A percentile compares a stretch with the other conserved stretches of the same genome.
These are phyloP conservation scores for Atrina japonica DNA, from an alignment of 2,888 invertebrate genomes.

Conservation along the genomic window DNA sequence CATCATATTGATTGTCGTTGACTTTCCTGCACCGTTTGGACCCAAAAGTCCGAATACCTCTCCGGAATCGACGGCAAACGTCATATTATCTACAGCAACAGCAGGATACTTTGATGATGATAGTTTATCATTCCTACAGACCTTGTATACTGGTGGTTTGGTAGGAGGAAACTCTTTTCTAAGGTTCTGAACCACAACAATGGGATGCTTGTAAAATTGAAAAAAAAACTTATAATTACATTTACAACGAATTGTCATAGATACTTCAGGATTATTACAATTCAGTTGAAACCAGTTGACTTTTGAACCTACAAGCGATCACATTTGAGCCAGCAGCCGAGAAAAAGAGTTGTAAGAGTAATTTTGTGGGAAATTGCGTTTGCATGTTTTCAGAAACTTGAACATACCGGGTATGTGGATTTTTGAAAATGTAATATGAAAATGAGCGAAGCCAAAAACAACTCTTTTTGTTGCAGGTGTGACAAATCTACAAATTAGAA, in stretches of 20 bases:
- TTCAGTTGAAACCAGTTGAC: too few relatives aligned
- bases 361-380: too few relatives aligned
- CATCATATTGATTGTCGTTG: slow-evolving; percentile 92
- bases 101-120: slow-evolving; percentile 81
- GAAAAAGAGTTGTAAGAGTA: too few relatives aligned
- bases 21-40: slow-evolving; percentile 94
- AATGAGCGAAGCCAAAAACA: too few relatives aligned
- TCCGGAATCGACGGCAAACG: slow-evolving; percentile 89
- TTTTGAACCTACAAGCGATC: too few relatives aligned
- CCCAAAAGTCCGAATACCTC: slow-evolving; percentile 92
- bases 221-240: neutral
- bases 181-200: slow-evolving; percentile 79
- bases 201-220: slow-evolving; percentile 51
- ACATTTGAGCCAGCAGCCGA: too few relatives aligned
- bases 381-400: too few relatives aligned
- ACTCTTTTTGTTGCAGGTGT: too few relatives aligned
- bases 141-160: neutral
- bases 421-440: too few relatives aligned
- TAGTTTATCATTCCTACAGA: slow-evolving; percentile 53
- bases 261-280: neutral
- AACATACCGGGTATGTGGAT: too few relatives aligned
- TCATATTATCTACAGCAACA: slow-evolving; percentile 88
- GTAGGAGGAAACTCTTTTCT: slow-evolving; percentile 84
- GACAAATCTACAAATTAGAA: too few relatives aligned
- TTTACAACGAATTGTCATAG: neutral